Evolutionary conservation across 2,888 invertebrate species (phyloP).

Genomic region (Andrena haemorrhoa): DNA sequence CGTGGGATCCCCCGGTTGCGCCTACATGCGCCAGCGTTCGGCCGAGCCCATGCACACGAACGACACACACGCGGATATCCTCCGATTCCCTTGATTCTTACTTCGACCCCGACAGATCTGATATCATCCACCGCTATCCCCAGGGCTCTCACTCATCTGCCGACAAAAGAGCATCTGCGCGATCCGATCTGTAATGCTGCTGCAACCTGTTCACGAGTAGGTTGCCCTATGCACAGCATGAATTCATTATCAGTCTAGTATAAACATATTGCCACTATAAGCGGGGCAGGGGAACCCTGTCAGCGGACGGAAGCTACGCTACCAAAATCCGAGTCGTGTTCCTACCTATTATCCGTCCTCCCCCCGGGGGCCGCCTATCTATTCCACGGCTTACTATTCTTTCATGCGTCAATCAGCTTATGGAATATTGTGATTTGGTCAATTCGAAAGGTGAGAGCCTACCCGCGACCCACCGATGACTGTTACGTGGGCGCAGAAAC

Average conservation of each 20-base stretch:
- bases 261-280: conserved; percentile 82
- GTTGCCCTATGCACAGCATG: conserved; percentile 76
- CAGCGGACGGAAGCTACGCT: conserved; percentile 65
- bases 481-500: background rate
- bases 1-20: conserved; percentile 78
- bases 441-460: conserved; percentile 1
- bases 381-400: conserved; percentile 52
- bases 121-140: conserved; percentile 73
- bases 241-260: conserved; percentile 84
- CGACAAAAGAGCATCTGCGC: conserved; percentile 82
- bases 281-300: conserved; percentile 56
- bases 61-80: conserved; percentile 18
- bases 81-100: conserved; percentile 72
- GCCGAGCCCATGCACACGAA: conserved; percentile 15
- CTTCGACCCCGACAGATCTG: conserved; percentile 72
- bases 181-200: conserved; percentile 77
- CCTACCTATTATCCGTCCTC: conserved; percentile 52
- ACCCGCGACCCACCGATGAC: background rate
- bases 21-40: conserved; percentile 38
- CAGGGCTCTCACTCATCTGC: conserved; percentile 77
- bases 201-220: conserved; percentile 82
- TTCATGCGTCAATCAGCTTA: conserved; percentile 65
- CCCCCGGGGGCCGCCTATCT: conserved; percentile 40
- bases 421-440: conserved; percentile 56
- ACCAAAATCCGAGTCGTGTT: conserved; percentile 44